A percentile compares a stretch with the other conserved stretches of the same genome.
Conservation (phyloP, 2,888 invertebrate genomes). For the Tetranychus piercei region DNA sequence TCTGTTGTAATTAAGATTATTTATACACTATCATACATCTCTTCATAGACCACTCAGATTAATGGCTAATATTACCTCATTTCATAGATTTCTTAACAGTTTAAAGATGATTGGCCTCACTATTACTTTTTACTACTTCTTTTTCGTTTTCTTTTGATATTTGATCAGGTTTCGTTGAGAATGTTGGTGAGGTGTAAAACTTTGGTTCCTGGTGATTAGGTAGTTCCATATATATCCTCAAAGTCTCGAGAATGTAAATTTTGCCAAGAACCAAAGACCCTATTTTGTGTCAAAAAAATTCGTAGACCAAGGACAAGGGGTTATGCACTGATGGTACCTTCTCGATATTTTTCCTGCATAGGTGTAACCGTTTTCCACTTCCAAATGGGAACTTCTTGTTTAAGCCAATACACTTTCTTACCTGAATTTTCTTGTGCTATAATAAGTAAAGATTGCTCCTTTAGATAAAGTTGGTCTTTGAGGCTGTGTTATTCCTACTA, state of each 20-base stretch:
- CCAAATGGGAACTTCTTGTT: conserved; percentile 94
- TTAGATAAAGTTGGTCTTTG: conserved; percentile 69
- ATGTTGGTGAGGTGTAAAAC: conserved; percentile 77
- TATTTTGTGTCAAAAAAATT: conserved; percentile 90
- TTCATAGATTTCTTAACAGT: too few species aligned
- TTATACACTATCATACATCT: background rate
- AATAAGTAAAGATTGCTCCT: conserved; percentile 55
- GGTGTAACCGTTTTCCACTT: conserved; percentile 65
- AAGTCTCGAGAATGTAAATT: conserved; percentile 89
- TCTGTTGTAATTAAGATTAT: background rate
- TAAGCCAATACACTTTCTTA: conserved; percentile 82
- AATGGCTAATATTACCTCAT: background rate
- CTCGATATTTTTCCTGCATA: conserved; percentile 61
- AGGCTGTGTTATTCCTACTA: conserved; percentile 84
- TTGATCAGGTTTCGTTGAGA: conserved; percentile 66
- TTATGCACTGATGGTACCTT: conserved; percentile 82
- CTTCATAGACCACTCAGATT: background rate
- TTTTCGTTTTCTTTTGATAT: background rate
- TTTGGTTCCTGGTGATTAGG: conserved; percentile 75
- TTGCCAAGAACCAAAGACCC: conserved; percentile 84
- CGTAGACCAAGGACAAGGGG: conserved; percentile 49
- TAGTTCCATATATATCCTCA: conserved; percentile 93
- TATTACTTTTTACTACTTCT: background rate
- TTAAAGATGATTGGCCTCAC: background rate
- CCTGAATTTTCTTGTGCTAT: conserved; percentile 86